phyloP scores from a whole-genome alignment of 2,113 vertebrate genomes.

The Andinoacara biseriatus region DNA sequence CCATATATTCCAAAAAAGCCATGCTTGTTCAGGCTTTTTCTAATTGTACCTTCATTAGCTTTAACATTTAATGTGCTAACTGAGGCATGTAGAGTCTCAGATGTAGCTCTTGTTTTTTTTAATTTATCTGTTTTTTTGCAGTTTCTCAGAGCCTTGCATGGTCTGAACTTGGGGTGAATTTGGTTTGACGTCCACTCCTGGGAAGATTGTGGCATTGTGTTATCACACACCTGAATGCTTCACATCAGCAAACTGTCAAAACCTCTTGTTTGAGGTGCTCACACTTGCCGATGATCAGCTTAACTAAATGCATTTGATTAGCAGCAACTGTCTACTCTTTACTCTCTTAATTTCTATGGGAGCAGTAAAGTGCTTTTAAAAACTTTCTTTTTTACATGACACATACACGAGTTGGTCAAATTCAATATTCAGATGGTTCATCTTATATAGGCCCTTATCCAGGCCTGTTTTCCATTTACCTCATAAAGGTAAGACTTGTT shows the following conservation, averaged over 20 bases:
- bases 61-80: neutral
- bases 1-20: no score
- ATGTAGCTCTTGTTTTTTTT: neutral
- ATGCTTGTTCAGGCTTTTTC: neutral
- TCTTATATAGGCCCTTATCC: slow-evolving; percentile 4
- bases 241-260: neutral
- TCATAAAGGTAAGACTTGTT: slow-evolving; percentile 34
- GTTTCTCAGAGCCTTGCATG: neutral
- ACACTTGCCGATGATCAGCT: neutral
- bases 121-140: neutral
- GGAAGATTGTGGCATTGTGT: neutral
- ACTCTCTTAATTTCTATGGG: no score
- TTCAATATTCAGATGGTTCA: neutral
- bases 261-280: neutral
- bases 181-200: neutral
- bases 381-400: neutral
- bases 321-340: neutral
- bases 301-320: neutral
- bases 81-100: neutral
- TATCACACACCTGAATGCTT: neutral
- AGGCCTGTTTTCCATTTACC: slow-evolving; percentile 23
- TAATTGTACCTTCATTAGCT: neutral
- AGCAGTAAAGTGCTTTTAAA: neutral
- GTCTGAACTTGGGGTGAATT: neutral
- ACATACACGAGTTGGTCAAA: neutral